Conservation (phyloP, 2,113 vertebrate genomes). For the Alethe castanea region DNA sequence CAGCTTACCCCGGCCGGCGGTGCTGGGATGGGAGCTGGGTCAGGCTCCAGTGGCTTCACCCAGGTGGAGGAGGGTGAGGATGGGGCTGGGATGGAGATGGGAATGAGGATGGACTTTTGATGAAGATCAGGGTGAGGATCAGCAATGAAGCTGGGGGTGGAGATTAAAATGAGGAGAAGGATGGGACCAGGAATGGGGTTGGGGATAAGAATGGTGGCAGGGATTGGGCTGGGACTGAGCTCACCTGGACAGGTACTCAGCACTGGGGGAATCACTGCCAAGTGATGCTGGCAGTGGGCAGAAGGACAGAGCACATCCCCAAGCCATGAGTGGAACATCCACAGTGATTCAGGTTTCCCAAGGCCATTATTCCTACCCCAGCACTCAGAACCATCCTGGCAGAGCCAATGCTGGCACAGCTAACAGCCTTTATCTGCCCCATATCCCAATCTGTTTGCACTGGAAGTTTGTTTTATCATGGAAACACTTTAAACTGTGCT, state of each 20-base stretch:
- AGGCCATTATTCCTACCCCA: not conserved
- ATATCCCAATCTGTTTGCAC: not conserved
- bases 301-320: accelerated
- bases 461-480: not conserved
- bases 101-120: too few species aligned
- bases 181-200: not conserved
- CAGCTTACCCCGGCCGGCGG: accelerated
- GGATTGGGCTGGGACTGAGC: not conserved
- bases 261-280: too few species aligned
- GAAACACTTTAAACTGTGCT: not conserved
- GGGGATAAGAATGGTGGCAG: not conserved
- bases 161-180: not conserved
- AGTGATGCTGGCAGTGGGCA: not conserved
- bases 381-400: not conserved
- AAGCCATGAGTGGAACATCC: accelerated
- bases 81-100: not conserved
- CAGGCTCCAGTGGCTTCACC: accelerated
- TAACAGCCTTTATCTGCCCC: not conserved
- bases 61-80: not conserved
- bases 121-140: not conserved
- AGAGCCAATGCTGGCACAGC: not conserved
- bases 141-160: not conserved
- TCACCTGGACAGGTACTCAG: not conserved
- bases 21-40: not conserved
- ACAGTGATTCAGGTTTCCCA: accelerated